phyloP scores from a whole-genome alignment of 1,140 invertebrate species.

The Harpegnathos saltator region DNA sequence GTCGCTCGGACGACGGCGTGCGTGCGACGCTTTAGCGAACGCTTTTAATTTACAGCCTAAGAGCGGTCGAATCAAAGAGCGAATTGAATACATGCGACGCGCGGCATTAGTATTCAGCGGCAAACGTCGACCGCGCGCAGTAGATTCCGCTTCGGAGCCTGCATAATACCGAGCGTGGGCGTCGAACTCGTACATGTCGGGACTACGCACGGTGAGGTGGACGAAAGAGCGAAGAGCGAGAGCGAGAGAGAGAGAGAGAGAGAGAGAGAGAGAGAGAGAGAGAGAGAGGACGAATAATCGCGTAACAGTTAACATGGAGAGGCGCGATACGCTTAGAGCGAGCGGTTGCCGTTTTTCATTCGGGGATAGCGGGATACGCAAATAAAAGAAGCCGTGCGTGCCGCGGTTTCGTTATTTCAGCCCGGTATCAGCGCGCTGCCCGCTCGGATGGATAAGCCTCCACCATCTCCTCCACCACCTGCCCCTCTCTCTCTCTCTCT shows the following conservation, averaged over 20 bases:
- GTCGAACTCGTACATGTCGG: not conserved
- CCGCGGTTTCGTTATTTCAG: conserved; percentile 53
- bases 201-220: not conserved
- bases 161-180: conserved; percentile 33
- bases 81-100: conserved; percentile 23
- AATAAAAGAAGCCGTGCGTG: conserved; percentile 47
- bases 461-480: too few relatives aligned
- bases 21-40: not conserved
- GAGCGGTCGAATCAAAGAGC: conserved; percentile 42
- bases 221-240: not conserved
- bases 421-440: not conserved
- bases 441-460: not conserved
- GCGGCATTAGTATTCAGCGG: conserved; percentile 39
- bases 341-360: conserved; percentile 43
- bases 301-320: conserved; percentile 51
- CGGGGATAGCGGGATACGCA: conserved; percentile 48
- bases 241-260: too few relatives aligned
- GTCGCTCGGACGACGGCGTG: too few relatives aligned
- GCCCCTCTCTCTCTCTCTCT: not conserved
- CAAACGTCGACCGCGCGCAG: not conserved
- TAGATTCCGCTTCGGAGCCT: conserved; percentile 25
- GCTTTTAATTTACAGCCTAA: conserved; percentile 47
- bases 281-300: conserved; percentile 34
- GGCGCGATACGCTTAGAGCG: conserved; percentile 45
- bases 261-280: not conserved